Evolutionary conservation across 2,113 vertebrate species (phyloP).

Genomic region (Aplodontia rufa): DNA sequence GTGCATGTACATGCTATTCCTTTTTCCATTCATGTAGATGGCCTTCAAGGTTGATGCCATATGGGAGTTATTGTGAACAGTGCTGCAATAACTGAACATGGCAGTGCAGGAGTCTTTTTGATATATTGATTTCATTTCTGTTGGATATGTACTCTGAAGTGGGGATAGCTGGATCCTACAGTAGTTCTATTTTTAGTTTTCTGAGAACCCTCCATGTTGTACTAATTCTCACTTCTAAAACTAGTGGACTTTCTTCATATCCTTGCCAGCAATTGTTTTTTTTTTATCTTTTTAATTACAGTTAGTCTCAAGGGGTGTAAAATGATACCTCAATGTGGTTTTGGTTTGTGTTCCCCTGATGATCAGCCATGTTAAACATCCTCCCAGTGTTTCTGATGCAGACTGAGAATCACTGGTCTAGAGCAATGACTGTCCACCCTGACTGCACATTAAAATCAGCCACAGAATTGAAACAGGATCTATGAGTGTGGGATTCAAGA

Average conservation of each 20-base stretch:
- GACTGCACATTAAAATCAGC: neutral
- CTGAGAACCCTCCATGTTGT: neutral
- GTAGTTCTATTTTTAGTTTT: neutral
- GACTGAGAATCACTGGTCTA: neutral
- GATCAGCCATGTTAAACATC: too few species aligned
- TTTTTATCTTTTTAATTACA: neutral
- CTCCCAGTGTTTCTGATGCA: neutral
- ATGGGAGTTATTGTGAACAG: neutral
- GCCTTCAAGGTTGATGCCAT: neutral
- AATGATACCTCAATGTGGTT: neutral
- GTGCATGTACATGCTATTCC: neutral
- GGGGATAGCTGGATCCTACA: fast-evolving
- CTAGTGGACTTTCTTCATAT: too few species aligned
- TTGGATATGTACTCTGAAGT: too few species aligned
- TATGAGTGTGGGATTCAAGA: neutral
- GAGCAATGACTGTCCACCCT: neutral
- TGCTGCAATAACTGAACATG: neutral
- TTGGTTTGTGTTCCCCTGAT: neutral
- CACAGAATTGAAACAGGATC: neutral
- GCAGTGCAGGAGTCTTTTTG: too few species aligned
- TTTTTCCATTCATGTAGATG: neutral
- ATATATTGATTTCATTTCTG: neutral
- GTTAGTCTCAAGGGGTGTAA: neutral
- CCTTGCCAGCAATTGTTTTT: too few species aligned
- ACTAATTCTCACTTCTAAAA: neutral